Evolutionary conservation across 2,797 vertebrate genomes (phyloP).

Genomic region (Aldrovandia affinis): DNA sequence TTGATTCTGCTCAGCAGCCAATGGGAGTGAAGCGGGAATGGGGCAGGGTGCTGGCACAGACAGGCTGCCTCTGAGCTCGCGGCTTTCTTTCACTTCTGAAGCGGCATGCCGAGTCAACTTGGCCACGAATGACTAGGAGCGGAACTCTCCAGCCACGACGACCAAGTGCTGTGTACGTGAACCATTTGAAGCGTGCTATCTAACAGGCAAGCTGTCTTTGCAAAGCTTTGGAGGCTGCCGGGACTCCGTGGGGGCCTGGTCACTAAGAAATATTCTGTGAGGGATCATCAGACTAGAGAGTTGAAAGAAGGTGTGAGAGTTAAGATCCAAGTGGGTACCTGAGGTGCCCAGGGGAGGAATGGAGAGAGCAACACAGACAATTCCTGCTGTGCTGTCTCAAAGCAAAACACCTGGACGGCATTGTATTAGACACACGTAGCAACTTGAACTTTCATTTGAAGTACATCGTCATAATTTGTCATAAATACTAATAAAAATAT

Average conservation of each 20-base stretch:
- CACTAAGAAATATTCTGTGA: constrained; percentile 7
- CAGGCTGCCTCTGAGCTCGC: neutral
- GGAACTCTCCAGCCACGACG: neutral
- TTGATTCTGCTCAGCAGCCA: constrained; percentile 24
- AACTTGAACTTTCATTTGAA: neutral
- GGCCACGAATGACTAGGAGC: neutral
- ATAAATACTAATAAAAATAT: neutral
- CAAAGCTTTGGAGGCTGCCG: neutral
- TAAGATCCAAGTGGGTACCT: neutral
- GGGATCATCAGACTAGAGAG: neutral
- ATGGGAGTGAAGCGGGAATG: neutral
- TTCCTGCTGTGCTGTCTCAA: neutral
- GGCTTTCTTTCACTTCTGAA: neutral
- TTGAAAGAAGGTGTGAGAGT: constrained; percentile 4
- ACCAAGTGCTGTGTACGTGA: neutral
- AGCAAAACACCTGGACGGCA: neutral
- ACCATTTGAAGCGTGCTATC: neutral
- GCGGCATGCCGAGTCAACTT: neutral
- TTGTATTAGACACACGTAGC: neutral
- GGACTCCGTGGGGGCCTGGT: neutral
- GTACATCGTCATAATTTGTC: no score
- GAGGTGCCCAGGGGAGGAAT: neutral
- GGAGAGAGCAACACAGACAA: neutral
- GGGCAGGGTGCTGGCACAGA: neutral
- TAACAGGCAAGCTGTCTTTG: neutral